phyloP scores from a whole-genome alignment of 2,113 vertebrate genomes.

The Eurystomus gularis region DNA sequence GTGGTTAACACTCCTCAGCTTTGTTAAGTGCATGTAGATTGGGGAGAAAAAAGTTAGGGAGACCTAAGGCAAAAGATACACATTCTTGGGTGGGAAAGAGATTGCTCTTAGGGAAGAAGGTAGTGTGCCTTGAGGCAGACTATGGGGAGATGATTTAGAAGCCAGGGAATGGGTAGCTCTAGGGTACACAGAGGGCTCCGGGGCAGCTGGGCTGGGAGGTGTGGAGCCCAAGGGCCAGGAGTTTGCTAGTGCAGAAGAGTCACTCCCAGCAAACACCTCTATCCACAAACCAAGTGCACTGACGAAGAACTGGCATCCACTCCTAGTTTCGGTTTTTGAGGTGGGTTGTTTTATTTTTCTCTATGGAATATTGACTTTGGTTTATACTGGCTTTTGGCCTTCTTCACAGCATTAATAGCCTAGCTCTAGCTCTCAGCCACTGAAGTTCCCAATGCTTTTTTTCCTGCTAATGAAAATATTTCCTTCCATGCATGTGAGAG shows the following conservation, averaged over 20 bases:
- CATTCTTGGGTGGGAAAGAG: not conserved
- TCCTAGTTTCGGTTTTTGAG: not conserved
- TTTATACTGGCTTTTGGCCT: constrained; percentile 25
- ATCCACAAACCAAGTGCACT: not conserved
- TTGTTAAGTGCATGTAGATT: not conserved
- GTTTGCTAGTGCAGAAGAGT: not conserved
- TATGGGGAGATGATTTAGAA: not conserved
- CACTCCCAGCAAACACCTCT: not conserved
- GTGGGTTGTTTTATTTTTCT: not conserved
- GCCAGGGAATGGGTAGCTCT: not conserved
- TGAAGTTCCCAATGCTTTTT: not conserved
- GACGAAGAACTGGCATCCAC: not conserved
- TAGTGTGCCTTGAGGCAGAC: not conserved
- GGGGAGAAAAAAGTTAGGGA: not conserved
- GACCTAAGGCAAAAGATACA: not conserved
- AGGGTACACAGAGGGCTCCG: not conserved
- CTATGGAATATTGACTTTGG: not conserved
- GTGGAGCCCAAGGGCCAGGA: not conserved
- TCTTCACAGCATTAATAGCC: constrained; percentile 16
- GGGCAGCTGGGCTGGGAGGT: not conserved
- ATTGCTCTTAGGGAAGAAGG: not conserved
- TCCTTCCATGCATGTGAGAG: not conserved
- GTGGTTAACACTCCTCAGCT: not conserved
- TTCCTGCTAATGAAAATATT: constrained; percentile 37
- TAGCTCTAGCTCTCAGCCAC: not conserved